Conservation (phyloP, 2,797 vertebrate species). For the Diplodus sargus region DNA sequence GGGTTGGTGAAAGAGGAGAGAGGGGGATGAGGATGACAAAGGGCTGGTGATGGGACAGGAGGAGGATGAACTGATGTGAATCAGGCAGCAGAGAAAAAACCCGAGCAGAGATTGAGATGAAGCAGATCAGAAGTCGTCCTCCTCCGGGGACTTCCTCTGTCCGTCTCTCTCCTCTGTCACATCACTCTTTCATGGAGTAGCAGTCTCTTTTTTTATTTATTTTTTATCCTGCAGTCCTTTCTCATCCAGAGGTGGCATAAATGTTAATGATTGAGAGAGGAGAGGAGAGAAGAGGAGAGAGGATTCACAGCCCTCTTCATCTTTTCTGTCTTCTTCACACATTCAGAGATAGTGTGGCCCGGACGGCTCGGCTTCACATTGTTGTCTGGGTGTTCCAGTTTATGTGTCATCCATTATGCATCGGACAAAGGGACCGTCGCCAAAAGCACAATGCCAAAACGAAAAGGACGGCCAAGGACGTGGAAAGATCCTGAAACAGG, state of each 20-base stretch:
- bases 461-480: constrained; percentile 32
- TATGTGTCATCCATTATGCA: constrained; percentile 53
- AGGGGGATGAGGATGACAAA: constrained; percentile 28
- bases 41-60: neutral
- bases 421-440: constrained; percentile 40
- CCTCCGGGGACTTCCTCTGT: constrained; percentile 50
- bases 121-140: constrained; percentile 57
- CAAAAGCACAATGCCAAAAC: constrained; percentile 23
- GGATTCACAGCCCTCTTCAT: constrained; percentile 27
- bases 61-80: constrained; percentile 46
- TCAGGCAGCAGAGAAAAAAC: constrained; percentile 33
- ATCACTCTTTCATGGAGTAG: constrained; percentile 53
- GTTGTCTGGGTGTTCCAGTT: constrained; percentile 37
- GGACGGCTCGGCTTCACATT: constrained; percentile 13
- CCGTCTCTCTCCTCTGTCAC: constrained; percentile 38
- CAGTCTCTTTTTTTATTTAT: constrained; percentile 3
- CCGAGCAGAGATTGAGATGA: constrained; percentile 54
- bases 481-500: constrained; percentile 13
- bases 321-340: constrained; percentile 8
- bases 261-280: constrained; percentile 67
- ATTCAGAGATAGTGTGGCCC: constrained; percentile 23
- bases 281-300: constrained; percentile 35
- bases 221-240: constrained; percentile 15
- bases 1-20: constrained; percentile 15
- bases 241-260: constrained; percentile 56